phyloP scores from a whole-genome alignment of 2,888 invertebrate species.

The Zeuzera pyrina region DNA sequence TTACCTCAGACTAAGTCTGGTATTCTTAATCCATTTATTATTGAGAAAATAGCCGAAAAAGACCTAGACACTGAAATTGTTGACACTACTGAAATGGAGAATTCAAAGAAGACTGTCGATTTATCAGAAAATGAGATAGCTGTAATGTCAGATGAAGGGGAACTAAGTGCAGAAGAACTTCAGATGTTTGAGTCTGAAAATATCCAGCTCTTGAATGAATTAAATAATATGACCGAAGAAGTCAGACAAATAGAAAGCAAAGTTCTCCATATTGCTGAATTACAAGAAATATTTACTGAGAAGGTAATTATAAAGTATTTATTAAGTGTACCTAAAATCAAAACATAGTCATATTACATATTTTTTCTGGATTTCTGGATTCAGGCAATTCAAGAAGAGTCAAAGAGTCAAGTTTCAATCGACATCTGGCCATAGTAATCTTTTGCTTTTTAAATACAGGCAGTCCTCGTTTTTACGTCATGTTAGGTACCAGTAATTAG shows the following conservation, averaged over 20 bases:
- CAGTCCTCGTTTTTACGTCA: too few relatives aligned
- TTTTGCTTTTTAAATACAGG: too few relatives aligned
- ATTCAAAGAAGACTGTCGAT: constrained; percentile 38
- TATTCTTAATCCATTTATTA: constrained; percentile 44
- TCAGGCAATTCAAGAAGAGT: too few relatives aligned
- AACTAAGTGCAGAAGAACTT: constrained; percentile 87
- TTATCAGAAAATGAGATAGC: constrained; percentile 60
- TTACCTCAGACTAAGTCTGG: constrained; percentile 34
- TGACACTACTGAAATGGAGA: constrained; percentile 31
- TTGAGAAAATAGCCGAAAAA: constrained; percentile 31
- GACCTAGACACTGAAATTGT: constrained; percentile 23
- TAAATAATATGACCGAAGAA: constrained; percentile 92
- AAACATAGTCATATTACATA: too few relatives aligned
- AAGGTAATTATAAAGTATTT: constrained; percentile 70
- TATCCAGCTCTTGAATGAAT: constrained; percentile 86
- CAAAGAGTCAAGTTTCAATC: too few relatives aligned
- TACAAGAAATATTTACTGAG: constrained; percentile 97
- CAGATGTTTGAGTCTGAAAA: constrained; percentile 97
- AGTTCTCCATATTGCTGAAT: constrained; percentile 94
- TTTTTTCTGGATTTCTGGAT: too few relatives aligned
- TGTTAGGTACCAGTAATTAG: too few relatives aligned
- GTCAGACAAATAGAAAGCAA: constrained; percentile 92
- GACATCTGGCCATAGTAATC: too few relatives aligned
- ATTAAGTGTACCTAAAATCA: not conserved
- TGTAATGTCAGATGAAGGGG: constrained; percentile 72